phyloP scores from a whole-genome alignment of 2,113 vertebrate genomes.

The Megaleporinus macrocephalus region DNA sequence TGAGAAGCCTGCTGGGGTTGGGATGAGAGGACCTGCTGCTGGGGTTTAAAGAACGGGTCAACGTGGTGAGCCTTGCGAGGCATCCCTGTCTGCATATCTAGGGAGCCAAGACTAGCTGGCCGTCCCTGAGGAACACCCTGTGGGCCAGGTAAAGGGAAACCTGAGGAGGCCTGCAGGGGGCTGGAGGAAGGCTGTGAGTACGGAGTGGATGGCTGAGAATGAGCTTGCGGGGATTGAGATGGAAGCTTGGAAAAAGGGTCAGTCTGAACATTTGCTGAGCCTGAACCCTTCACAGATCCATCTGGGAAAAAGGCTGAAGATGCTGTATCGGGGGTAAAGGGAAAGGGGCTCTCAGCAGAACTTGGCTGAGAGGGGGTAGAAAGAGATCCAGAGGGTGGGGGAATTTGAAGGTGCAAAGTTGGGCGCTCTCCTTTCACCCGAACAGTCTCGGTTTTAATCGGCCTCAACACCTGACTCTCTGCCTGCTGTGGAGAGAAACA shows the following conservation, averaged over 20 bases:
- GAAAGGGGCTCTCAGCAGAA: slow-evolving; percentile 81
- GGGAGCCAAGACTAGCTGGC: slow-evolving; percentile 76
- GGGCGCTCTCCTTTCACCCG: slow-evolving; percentile 89
- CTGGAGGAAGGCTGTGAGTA: slow-evolving; percentile 87
- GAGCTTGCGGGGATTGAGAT: slow-evolving; percentile 85
- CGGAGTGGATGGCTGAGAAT: slow-evolving; percentile 81
- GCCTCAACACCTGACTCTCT: slow-evolving; percentile 95
- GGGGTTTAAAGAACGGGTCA: slow-evolving; percentile 91
- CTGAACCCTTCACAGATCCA: slow-evolving; percentile 84
- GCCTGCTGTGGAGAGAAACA: slow-evolving; percentile 83
- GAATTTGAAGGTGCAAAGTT: slow-evolving; percentile 91
- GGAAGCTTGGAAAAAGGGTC: slow-evolving; percentile 92
- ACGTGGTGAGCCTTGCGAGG: slow-evolving; percentile 86
- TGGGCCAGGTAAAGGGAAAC: slow-evolving; percentile 78
- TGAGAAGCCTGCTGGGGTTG: slow-evolving; percentile 79
- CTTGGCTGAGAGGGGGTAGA: slow-evolving; percentile 78
- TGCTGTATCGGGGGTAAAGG: slow-evolving; percentile 81
- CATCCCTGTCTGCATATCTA: slow-evolving; percentile 86
- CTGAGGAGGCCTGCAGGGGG: slow-evolving; percentile 83
- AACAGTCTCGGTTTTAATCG: slow-evolving; percentile 88
- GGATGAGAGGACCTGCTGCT: slow-evolving; percentile 76
- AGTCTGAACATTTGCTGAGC: slow-evolving; percentile 84
- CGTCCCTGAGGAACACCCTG: slow-evolving; percentile 82
- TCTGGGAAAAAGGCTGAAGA: slow-evolving; percentile 84
- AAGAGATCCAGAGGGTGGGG: slow-evolving; percentile 80